Evolutionary conservation across 2,113 vertebrate genomes (phyloP).

Genomic region (Caloenas nicobarica): DNA sequence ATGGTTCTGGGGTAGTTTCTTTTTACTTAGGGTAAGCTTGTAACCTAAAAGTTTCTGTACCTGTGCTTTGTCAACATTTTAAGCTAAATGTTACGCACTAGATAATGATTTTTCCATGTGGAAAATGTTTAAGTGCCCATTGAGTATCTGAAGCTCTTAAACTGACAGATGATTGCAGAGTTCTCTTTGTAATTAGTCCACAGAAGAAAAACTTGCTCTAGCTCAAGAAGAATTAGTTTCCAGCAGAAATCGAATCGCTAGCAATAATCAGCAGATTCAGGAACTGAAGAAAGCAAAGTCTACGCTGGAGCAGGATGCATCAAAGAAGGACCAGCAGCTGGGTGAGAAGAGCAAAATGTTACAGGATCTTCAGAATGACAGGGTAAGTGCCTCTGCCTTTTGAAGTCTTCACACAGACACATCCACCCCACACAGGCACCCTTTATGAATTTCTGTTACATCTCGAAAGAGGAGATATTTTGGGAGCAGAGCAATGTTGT

Average conservation of each 20-base stretch:
- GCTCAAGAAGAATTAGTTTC: conserved; percentile 90
- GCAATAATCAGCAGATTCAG: conserved; percentile 83
- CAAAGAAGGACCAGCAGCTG: conserved; percentile 80
- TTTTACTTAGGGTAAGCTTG: background rate
- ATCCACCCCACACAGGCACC: background rate
- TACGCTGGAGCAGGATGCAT: conserved; percentile 80
- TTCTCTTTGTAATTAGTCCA: conserved; percentile 75
- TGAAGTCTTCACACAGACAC: background rate
- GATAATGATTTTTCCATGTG: background rate
- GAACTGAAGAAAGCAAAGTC: conserved; percentile 79
- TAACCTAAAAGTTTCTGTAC: background rate
- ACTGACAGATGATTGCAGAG: background rate
- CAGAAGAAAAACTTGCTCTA: conserved; percentile 87
- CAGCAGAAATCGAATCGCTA: conserved; percentile 85
- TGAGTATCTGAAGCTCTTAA: background rate
- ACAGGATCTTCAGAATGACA: conserved; percentile 83
- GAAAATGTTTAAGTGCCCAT: background rate
- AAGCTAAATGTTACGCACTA: background rate
- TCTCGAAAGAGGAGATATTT: background rate
- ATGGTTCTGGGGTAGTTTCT: background rate
- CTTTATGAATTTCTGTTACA: background rate
- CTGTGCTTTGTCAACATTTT: background rate
- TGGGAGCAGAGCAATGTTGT: background rate
- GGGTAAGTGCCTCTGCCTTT: conserved; percentile 73
- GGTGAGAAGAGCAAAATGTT: conserved; percentile 80